These are phyloP conservation scores for Phyllotis vaccarum DNA, from an alignment of 2,797 vertebrate genomes.

Conservation along the genomic window DNA sequence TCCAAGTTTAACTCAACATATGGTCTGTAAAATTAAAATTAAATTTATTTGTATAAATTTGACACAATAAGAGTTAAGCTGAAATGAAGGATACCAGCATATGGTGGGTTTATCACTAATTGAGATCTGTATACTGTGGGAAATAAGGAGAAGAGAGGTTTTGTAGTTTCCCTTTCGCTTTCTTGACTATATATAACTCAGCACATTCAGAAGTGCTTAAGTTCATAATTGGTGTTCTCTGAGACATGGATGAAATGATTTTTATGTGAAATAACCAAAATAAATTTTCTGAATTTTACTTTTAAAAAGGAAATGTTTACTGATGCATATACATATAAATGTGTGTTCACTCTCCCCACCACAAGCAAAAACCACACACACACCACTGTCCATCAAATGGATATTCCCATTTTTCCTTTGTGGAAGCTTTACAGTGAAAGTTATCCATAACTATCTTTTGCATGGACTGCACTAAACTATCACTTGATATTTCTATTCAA, in stretches of 20 bases:
- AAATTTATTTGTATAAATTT: conserved; percentile 82
- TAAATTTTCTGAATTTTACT: not conserved
- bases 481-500: not conserved
- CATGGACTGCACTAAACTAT: not conserved
- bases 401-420: not conserved
- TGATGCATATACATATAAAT: not conserved
- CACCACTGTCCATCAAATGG: not conserved
- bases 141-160: not conserved
- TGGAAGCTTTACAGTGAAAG: not conserved
- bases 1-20: conserved; percentile 79
- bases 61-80: conserved; percentile 76
- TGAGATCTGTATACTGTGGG: conserved; percentile 20
- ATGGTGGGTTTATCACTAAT: conserved; percentile 73
- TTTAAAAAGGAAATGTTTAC: not conserved
- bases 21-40: conserved; percentile 81
- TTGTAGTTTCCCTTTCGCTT: conserved; percentile 37
- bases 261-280: not conserved
- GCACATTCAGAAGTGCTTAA: not conserved
- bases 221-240: not conserved
- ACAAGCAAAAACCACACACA: too few species aligned
- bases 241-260: not conserved
- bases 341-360: too few species aligned
- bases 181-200: conserved; percentile 11
- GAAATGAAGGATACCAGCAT: conserved; percentile 68
- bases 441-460: not conserved